Percentiles rank a stretch among this genome's conserved stretches.
These are phyloP conservation scores for Eidolon helvum DNA, from an alignment of 2,113 vertebrate species.

Conservation along the genomic window DNA sequence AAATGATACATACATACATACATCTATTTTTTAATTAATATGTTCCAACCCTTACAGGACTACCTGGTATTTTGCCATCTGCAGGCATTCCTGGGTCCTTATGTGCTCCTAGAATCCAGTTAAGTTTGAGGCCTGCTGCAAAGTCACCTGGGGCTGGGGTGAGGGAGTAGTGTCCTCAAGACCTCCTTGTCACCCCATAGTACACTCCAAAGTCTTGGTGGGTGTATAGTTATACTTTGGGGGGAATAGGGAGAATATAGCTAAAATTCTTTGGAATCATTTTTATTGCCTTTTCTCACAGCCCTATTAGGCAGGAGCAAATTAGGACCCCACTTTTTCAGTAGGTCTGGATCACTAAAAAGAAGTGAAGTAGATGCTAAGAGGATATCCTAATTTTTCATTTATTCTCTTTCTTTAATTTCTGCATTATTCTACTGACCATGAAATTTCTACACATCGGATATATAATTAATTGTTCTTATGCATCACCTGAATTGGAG, in stretches of 20 bases:
- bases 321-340: neutral
- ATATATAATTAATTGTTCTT: neutral
- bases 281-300: neutral
- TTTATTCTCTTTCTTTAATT: conserved; percentile 12
- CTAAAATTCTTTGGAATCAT: neutral
- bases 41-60: neutral
- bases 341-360: neutral
- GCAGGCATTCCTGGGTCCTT: neutral
- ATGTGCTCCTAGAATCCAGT: neutral
- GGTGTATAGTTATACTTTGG: neutral
- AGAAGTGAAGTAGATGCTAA: neutral
- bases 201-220: neutral
- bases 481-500: neutral
- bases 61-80: neutral
- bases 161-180: neutral
- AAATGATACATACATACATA: neutral
- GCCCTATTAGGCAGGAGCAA: neutral
- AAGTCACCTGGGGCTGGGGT: neutral
- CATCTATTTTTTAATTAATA: neutral
- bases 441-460: neutral
- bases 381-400: neutral
- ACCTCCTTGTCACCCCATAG: neutral
- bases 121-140: neutral
- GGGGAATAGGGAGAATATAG: neutral
- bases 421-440: neutral